These are phyloP conservation scores for Megalops cyprinoides DNA, from an alignment of 2,797 vertebrate species.

Conservation along the genomic window DNA sequence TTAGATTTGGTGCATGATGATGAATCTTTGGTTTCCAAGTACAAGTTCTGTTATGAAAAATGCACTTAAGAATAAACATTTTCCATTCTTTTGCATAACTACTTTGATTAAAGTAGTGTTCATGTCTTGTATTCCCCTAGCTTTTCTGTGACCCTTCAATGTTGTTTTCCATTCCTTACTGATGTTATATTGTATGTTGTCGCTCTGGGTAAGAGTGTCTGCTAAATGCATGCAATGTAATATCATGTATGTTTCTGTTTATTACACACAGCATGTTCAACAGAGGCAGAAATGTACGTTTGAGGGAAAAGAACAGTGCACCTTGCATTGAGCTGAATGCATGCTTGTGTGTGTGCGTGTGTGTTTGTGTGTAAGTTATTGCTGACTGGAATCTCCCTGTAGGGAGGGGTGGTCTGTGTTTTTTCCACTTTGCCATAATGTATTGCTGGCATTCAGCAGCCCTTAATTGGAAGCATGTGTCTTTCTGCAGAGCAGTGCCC, in stretches of 20 bases:
- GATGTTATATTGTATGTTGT: too few relatives aligned
- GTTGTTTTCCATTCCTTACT: neutral
- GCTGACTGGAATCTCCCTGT: conserved; percentile 13
- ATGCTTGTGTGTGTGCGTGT: neutral
- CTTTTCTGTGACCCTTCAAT: conserved; percentile 4
- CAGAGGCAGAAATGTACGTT: neutral
- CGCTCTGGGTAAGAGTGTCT: too few relatives aligned
- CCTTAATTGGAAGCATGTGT: conserved; percentile 44
- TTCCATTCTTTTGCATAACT: neutral
- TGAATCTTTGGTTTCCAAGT: conserved; percentile 16
- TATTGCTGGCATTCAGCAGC: conserved; percentile 15
- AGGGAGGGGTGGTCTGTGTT: conserved; percentile 24
- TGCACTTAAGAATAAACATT: neutral
- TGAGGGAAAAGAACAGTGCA: neutral
- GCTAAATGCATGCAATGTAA: too few relatives aligned
- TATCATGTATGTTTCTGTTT: too few relatives aligned
- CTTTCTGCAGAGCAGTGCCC: conserved; percentile 22
- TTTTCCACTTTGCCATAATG: conserved; percentile 34
- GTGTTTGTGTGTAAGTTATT: conserved; percentile 4
- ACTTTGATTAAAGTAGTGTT: neutral
- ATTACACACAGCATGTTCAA: too few relatives aligned
- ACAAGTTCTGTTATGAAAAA: neutral
- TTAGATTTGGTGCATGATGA: neutral
- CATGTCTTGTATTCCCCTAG: neutral
- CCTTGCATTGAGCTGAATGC: neutral